Evolutionary conservation across 2,888 invertebrate genomes (phyloP).

Genomic region (Philereme transversata): DNA sequence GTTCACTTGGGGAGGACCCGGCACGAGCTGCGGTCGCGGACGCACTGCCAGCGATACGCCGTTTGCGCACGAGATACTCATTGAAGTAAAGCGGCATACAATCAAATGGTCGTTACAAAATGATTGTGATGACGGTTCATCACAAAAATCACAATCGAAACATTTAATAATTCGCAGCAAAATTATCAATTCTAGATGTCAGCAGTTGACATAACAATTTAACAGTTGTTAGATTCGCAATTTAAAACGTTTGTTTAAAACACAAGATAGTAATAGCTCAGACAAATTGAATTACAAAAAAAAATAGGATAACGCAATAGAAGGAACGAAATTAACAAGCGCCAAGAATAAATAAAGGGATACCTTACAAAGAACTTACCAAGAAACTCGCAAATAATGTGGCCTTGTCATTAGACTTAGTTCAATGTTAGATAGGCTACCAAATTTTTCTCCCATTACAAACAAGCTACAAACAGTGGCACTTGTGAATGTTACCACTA

Average conservation of each 20-base stretch:
- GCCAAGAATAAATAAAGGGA: not conserved
- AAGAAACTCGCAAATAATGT: constrained; percentile 49
- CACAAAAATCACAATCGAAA: constrained; percentile 57
- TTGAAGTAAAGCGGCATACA: constrained; percentile 58
- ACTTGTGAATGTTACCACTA: constrained; percentile 15
- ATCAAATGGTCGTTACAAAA: constrained; percentile 61
- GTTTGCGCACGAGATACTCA: constrained; percentile 59
- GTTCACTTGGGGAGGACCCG: constrained; percentile 56
- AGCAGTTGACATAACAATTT: not conserved
- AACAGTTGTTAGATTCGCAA: too few relatives aligned
- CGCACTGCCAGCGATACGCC: constrained; percentile 65
- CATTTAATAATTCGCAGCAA: constrained; percentile 48
- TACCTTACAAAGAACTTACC: constrained; percentile 60
- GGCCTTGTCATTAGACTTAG: constrained; percentile 19
- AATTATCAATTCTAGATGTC: constrained; percentile 2
- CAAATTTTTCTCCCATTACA: constrained; percentile 48
- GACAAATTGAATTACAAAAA: too few relatives aligned
- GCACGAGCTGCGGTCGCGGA: constrained; percentile 67
- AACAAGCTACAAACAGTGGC: constrained; percentile 8
- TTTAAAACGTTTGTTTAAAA: too few relatives aligned
- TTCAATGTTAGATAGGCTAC: constrained; percentile 46
- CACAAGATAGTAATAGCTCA: too few relatives aligned
- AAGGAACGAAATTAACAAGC: not conserved
- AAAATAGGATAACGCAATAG: not conserved
- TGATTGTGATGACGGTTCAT: constrained; percentile 42